Evolutionary conservation across 1,140 invertebrate genomes (phyloP).

Genomic region (Leptinotarsa defecta): DNA sequence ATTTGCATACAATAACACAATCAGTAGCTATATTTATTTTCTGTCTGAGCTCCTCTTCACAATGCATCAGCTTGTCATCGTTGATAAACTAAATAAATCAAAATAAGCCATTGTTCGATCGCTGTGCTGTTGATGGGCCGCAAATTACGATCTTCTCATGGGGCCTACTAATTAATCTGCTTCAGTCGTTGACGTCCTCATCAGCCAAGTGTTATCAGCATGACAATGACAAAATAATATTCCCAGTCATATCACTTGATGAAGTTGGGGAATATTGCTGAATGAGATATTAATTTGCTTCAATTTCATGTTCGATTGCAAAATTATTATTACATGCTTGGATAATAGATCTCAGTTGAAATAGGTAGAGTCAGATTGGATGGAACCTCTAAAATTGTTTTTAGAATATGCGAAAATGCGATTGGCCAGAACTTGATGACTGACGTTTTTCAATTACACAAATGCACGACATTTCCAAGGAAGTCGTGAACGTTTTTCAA

Average conservation of each 20-base stretch:
- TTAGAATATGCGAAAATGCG: too few relatives aligned
- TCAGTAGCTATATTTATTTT: conserved; percentile 6
- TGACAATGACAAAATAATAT: conserved; percentile 4
- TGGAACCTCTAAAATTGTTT: too few relatives aligned
- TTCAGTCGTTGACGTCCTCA: conserved; percentile 1
- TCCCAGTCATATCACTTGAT: not conserved
- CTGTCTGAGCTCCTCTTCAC: not conserved
- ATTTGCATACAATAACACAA: not conserved
- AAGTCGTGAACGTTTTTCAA: too few relatives aligned
- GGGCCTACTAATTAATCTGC: not conserved
- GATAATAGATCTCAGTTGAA: too few relatives aligned
- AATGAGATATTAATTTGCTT: too few relatives aligned
- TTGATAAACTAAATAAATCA: conserved; percentile 1
- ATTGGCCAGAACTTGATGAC: too few relatives aligned
- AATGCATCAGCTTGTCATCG: conserved; percentile 5
- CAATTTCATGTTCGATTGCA: too few relatives aligned
- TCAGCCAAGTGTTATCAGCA: not conserved
- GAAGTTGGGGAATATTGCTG: not conserved
- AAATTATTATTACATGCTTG: too few relatives aligned
- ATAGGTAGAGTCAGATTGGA: too few relatives aligned
- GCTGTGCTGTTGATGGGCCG: not conserved
- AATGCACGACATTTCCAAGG: too few relatives aligned
- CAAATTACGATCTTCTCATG: not conserved
- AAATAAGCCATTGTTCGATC: not conserved
- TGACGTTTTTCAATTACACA: too few relatives aligned